phyloP scores from a whole-genome alignment of 2,797 vertebrate species.

The Mormyrops boulengeri region DNA sequence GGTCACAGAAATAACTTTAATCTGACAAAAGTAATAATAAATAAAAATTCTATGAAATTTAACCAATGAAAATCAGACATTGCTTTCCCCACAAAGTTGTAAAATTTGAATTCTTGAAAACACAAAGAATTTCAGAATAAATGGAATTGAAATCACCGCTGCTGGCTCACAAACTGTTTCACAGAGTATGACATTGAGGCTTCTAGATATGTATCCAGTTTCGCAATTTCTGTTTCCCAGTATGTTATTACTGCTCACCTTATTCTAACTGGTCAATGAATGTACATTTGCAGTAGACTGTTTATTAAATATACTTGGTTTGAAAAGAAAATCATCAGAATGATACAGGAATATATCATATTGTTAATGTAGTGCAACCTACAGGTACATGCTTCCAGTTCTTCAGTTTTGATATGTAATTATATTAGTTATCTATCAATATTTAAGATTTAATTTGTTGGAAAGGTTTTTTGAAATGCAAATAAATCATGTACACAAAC shows the following conservation, averaged over 20 bases:
- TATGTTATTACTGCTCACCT: not conserved
- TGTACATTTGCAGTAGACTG: not conserved
- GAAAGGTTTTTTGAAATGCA: not conserved
- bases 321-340: not conserved
- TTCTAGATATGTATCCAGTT: not conserved
- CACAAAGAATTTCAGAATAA: not conserved
- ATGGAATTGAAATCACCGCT: not conserved
- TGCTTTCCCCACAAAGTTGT: not conserved
- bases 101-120: not conserved
- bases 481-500: not conserved
- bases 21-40: too few species aligned
- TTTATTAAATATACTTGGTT: not conserved
- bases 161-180: not conserved
- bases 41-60: too few species aligned
- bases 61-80: too few species aligned
- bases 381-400: not conserved
- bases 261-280: not conserved
- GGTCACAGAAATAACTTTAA: too few species aligned
- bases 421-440: not conserved
- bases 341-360: not conserved
- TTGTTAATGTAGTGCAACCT: not conserved
- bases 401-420: not conserved
- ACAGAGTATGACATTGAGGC: not conserved
- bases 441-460: not conserved
- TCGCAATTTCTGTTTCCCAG: not conserved